Evolutionary conservation across 2,888 invertebrate species (phyloP).

Genomic region (Heliconius aoede): DNA sequence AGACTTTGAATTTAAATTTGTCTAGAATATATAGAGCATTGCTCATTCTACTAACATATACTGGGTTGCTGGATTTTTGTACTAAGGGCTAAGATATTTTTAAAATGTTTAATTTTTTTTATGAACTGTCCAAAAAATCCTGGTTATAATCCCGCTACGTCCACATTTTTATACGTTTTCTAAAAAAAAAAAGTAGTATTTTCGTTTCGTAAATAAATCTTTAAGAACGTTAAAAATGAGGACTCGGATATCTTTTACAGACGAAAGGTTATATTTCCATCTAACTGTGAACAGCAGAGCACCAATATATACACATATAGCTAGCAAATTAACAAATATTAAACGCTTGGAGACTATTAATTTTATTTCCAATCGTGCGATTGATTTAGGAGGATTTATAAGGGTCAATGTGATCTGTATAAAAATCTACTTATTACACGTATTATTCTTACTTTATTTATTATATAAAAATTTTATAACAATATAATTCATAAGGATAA

Average conservation of each 20-base stretch:
- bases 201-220: too few species aligned
- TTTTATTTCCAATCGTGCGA: conserved; percentile 36
- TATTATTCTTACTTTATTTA: not conserved
- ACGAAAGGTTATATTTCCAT: not conserved
- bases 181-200: too few species aligned
- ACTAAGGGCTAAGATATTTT: too few species aligned
- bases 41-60: too few species aligned
- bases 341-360: conserved; percentile 36
- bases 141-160: too few species aligned
- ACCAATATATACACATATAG: conserved; percentile 18
- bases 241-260: too few species aligned
- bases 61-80: too few species aligned
- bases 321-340: conserved; percentile 40
- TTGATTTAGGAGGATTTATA: conserved; percentile 42
- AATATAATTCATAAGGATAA: not conserved
- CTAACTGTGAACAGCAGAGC: not conserved
- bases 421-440: conserved; percentile 13
- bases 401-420: conserved; percentile 23
- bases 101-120: too few species aligned
- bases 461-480: too few species aligned
- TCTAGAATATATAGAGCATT: not conserved
- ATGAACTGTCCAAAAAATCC: too few species aligned
- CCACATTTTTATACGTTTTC: too few species aligned
- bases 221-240: too few species aligned
- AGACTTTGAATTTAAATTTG: not conserved